Evolutionary conservation across 2,113 vertebrate species (phyloP).

Genomic region (Maccullochella peelii): DNA sequence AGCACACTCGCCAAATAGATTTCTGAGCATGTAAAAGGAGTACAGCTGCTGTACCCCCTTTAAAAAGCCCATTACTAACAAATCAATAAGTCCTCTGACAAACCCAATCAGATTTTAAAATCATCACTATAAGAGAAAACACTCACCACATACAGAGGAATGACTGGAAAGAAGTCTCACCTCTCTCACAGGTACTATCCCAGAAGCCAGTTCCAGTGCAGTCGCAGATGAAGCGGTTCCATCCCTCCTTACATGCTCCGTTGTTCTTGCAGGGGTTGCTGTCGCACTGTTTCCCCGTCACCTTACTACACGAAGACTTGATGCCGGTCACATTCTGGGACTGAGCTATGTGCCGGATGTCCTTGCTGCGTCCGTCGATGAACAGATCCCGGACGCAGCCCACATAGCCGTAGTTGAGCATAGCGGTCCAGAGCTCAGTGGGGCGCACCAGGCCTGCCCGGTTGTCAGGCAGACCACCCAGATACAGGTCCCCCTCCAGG

Average conservation of each 20-base stretch:
- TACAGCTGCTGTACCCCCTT: conserved; percentile 21
- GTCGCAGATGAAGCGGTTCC: conserved; percentile 98
- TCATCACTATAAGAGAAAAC: conserved; percentile 4
- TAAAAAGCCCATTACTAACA: conserved; percentile 32
- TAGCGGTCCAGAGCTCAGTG: conserved; percentile 97
- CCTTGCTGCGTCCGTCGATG: conserved; percentile 96
- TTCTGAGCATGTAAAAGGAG: conserved; percentile 20
- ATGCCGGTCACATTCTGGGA: conserved; percentile 92
- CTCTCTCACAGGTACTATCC: conserved; percentile 94
- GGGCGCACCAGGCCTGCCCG: conserved; percentile 92
- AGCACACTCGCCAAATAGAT: conserved; percentile 9
- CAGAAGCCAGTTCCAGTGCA: conserved; percentile 95
- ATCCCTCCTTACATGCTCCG: conserved; percentile 93
- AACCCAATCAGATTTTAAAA: conserved; percentile 23
- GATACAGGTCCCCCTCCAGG: conserved; percentile 96
- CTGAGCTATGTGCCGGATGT: conserved; percentile 94
- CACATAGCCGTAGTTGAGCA: conserved; percentile 98
- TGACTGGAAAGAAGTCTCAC: conserved; percentile 74
- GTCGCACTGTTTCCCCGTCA: conserved; percentile 92
- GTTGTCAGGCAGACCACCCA: conserved; percentile 94
- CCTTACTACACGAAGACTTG: conserved; percentile 91
- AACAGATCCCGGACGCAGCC: conserved; percentile 97
- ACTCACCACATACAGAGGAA: not conserved
- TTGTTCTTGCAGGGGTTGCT: conserved; percentile 95
- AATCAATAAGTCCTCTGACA: conserved; percentile 46